Evolutionary conservation across 2,113 vertebrate species (phyloP), one percentile per base, ranked within the genome.

Genomic region (Lonchura striata): DNA sequence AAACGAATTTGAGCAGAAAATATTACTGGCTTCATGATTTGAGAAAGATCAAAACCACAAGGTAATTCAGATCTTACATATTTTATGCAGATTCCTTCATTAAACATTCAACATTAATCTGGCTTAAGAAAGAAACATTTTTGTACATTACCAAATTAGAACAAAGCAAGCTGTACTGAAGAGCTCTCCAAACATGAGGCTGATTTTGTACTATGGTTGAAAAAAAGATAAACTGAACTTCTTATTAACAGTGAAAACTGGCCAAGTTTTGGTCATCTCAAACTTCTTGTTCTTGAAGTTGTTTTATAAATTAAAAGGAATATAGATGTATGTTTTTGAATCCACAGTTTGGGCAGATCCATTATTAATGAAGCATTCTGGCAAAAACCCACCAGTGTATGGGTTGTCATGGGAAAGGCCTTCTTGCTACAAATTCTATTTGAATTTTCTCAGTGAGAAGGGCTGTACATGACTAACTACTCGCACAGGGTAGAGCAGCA

Each of bases 131-230:
- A 92, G 74, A 93, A 90, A 77, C 42, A 61, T 83, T 96, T 94
- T 72, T 80, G 75, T 57, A 79, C 23, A 24, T 30, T 92, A 91
- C 81, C 23, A 90, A 91, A 88, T 86, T 33, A 95, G 88, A 92
- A 88, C 69, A 92, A 96, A 95, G 88, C 91, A 95, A 91, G 78
- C 17, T 74, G 59, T 75, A 88, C 68, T 82, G 60, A 96, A 77
- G 60, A 89, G 31, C 41, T 91, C 76, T 84, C 78, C 76, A 90
- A 90, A 90, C 10, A 79, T 16, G 49, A 89, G 35, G n/a, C 63
- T 78, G 68, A 87, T 78, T 91, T 77, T 79, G 57, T 75, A 57
- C 59, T 66, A 64, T 4, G 13, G 63, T 60, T 81, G 37, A 53
- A 46, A 82, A 54, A 74, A 56, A 60, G 13, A 70, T 17, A 82